Evolutionary conservation across 92 coral and sea anemone species (phyloP), one percentile per base, ranked within the genome.

Genomic region (Paramuricea clavata): DNA sequence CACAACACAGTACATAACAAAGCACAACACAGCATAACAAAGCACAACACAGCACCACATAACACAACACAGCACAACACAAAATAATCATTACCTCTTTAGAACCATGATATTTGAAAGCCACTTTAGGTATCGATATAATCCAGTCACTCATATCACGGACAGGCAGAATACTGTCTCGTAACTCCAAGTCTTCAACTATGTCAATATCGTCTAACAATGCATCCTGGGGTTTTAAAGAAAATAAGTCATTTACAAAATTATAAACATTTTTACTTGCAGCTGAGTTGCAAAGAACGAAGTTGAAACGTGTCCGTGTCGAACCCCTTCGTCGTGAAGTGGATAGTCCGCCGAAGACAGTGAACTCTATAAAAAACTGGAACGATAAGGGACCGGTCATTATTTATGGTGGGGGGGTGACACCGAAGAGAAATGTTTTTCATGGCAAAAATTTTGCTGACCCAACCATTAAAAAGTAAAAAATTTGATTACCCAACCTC

Each of bases 121-220:
- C 84, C 0, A 95, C 94, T 83, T 97, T 93, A 11, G 99, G 99
- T 50, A 97, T 90, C 49, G 97, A 90, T 72, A 96, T 90, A 30
- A 78, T 92, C 99, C 99, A 96, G 54, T 91, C 85, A 74, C 99
- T 96, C 81, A 96, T 88, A 57, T 96, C 98, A 36, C 99, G 94
- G 74, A 83, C 83, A 28, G 70, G 54, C 1, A 43, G 15, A 57
- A 79, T 59, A 0, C 6, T 54, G 52, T 79, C 73, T 5, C 33
- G 64, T 28, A 79, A 16, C 54, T 79, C 84, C 19, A 33, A 22
- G 0, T n/a, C 71, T 69, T 83, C 86, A 16, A 83, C 84, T 39
- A 75, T 89, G 42, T 59, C 87, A 31, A 79, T 32, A 42, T 68
- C 70, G 15, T 62, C 84, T 12, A 59, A 27, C 73, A 60, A 28